phyloP scores from a whole-genome alignment of 2,797 vertebrate genomes.

The Semaprochilodus insignis region DNA sequence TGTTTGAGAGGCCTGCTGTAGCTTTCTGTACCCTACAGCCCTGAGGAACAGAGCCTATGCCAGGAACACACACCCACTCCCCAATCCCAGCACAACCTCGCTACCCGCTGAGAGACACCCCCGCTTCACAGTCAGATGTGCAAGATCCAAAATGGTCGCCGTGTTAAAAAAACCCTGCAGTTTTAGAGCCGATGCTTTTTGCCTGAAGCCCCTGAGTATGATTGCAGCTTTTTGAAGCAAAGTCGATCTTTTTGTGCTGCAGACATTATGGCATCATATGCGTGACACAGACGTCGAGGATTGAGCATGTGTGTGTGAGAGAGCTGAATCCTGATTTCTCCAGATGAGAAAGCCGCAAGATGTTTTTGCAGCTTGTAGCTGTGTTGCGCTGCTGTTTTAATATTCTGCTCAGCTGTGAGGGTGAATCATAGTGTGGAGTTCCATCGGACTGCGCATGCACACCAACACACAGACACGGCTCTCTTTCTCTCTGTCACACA shows the following conservation, averaged over 20 bases:
- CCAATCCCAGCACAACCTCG: not conserved
- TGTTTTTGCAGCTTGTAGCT: slow-evolving; percentile 31
- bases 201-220: not conserved
- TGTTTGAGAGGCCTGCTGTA: not conserved
- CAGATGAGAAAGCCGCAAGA: slow-evolving; percentile 31
- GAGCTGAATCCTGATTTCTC: slow-evolving; percentile 17
- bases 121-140: not conserved
- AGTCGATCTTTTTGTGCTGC: not conserved
- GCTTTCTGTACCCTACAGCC: not conserved
- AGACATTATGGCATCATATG: not conserved
- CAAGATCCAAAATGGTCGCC: slow-evolving; percentile 5
- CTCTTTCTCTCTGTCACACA: slow-evolving; percentile 3
- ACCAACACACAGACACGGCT: not conserved
- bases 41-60: not conserved
- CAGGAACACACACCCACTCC: not conserved
- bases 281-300: not conserved
- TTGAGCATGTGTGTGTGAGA: not conserved
- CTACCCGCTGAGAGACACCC: slow-evolving; percentile 4
- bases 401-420: slow-evolving; percentile 76
- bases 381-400: slow-evolving; percentile 62
- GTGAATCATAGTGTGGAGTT: slow-evolving; percentile 70
- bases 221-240: slow-evolving; percentile 1
- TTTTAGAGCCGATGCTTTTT: not conserved
- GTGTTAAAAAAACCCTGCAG: not conserved
- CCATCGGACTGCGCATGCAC: slow-evolving; percentile 33